Percentiles rank a stretch among this genome's conserved stretches.
Conservation (phyloP, 2,888 invertebrate genomes). For the Andrena haemorrhoa region DNA sequence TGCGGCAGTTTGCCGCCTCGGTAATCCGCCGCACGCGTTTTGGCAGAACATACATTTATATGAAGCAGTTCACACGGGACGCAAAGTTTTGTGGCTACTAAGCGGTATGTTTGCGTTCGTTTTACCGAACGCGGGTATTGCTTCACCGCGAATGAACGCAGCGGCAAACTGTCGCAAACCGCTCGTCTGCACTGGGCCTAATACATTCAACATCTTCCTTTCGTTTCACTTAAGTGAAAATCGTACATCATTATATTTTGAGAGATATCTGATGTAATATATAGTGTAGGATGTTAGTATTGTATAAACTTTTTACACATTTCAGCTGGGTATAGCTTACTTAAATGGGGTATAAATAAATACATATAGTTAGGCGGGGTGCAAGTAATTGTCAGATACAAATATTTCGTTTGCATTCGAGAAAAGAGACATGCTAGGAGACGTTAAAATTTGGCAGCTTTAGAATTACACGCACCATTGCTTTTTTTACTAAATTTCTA, state of each 20-base stretch:
- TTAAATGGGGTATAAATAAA: conserved; percentile 41
- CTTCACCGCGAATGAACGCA: too few relatives aligned
- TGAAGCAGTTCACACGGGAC: too few relatives aligned
- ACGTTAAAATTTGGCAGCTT: conserved; percentile 35
- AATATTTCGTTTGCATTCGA: conserved; percentile 15
- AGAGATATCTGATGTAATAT: conserved; percentile 47
- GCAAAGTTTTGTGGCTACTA: too few relatives aligned
- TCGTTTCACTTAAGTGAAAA: conserved; percentile 17
- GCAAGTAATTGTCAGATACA: conserved; percentile 23
- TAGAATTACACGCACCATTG: conserved; percentile 29
- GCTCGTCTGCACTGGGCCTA: too few relatives aligned
- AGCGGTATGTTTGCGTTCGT: too few relatives aligned
- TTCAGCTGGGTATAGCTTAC: conserved; percentile 56
- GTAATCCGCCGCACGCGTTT: too few relatives aligned
- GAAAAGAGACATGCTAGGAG: conserved; percentile 14
- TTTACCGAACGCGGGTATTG: too few relatives aligned
- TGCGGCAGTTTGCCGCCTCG: too few relatives aligned
- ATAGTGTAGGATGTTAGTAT: conserved; percentile 55
- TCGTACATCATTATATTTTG: conserved; percentile 53
- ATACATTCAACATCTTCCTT: neutral
- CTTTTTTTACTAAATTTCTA: conserved; percentile 37
- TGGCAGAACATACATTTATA: too few relatives aligned
- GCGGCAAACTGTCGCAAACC: too few relatives aligned
- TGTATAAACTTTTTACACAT: conserved; percentile 63
- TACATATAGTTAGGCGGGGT: conserved; percentile 33